Evolutionary conservation across 2,113 vertebrate species (phyloP).

Genomic region (Scomber japonicus): DNA sequence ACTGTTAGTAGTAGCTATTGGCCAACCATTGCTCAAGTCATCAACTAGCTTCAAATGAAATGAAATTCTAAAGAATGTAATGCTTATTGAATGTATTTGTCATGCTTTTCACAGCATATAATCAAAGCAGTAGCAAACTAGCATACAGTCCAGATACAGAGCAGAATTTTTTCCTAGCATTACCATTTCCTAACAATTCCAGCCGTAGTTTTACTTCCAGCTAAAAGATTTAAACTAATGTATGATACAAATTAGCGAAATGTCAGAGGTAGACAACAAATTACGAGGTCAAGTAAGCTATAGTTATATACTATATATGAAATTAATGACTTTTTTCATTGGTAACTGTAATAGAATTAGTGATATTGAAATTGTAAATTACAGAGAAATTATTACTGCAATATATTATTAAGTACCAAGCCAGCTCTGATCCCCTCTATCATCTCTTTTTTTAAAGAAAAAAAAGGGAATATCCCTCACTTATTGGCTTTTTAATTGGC

Average conservation of each 20-base stretch:
- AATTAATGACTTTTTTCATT: constrained; percentile 4
- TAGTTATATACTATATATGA: neutral
- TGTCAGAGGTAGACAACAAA: constrained; percentile 11
- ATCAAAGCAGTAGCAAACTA: neutral
- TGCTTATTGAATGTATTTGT: neutral
- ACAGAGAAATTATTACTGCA: constrained; percentile 43
- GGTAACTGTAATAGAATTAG: constrained; percentile 17
- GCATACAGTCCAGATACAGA: neutral
- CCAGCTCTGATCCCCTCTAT: constrained; percentile 15
- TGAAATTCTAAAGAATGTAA: too few relatives aligned
- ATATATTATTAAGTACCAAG: constrained; percentile 31
- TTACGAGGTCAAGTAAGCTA: neutral
- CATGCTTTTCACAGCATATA: neutral
- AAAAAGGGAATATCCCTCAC: constrained; percentile 21
- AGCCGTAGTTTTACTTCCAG: neutral
- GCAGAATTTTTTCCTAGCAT: neutral
- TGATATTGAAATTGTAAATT: constrained; percentile 52
- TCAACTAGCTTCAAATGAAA: too few relatives aligned
- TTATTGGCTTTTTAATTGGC: constrained; percentile 44
- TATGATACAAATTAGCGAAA: constrained; percentile 14
- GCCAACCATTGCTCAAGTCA: too few relatives aligned
- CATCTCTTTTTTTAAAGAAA: constrained; percentile 21
- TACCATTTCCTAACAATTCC: neutral
- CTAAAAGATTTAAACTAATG: neutral
- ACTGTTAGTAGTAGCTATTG: too few relatives aligned